Percentiles rank a stretch among this genome's conserved stretches.
phyloP scores from a whole-genome alignment of 2,113 vertebrate species.

The Clupea harengus region DNA sequence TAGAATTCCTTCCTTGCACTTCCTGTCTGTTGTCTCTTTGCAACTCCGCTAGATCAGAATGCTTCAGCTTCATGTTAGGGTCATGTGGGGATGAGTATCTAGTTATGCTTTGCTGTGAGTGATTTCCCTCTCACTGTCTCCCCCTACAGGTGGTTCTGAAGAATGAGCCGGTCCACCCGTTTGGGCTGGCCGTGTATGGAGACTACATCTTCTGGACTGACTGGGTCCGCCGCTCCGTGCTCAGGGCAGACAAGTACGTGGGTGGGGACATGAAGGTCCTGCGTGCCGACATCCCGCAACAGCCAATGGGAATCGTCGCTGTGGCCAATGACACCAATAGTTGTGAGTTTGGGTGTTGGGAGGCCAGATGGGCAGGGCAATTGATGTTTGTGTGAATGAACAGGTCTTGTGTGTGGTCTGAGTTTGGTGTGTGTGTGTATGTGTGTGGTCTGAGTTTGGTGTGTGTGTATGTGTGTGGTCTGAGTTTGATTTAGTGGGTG shows the following conservation, averaged over 20 bases:
- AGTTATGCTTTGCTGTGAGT: neutral
- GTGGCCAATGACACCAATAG: constrained; percentile 98
- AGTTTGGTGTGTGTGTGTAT: neutral
- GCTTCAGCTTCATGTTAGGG: neutral
- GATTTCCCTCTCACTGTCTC: neutral
- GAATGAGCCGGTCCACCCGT: constrained; percentile 94
- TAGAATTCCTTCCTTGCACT: no score
- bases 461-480: neutral
- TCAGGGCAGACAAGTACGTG: constrained; percentile 91
- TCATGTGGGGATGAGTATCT: neutral
- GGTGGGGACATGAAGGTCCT: constrained; percentile 93
- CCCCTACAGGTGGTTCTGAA: constrained; percentile 86
- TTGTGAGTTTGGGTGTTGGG: constrained; percentile 78
- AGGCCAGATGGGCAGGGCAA: neutral
- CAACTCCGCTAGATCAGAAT: no score
- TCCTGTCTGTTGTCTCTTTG: no score
- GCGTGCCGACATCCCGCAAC: constrained; percentile 94
- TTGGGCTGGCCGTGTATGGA: constrained; percentile 90
- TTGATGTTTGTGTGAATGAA: neutral
- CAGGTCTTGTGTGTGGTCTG: neutral
- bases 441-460: neutral
- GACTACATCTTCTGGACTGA: constrained; percentile 99
- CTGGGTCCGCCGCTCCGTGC: constrained; percentile 94
- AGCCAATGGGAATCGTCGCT: constrained; percentile 96
- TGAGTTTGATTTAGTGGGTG: neutral